Percentiles rank a stretch among this genome's conserved stretches.
phyloP scores from a whole-genome alignment of 2,113 vertebrate species.

The Percina caprodes region DNA sequence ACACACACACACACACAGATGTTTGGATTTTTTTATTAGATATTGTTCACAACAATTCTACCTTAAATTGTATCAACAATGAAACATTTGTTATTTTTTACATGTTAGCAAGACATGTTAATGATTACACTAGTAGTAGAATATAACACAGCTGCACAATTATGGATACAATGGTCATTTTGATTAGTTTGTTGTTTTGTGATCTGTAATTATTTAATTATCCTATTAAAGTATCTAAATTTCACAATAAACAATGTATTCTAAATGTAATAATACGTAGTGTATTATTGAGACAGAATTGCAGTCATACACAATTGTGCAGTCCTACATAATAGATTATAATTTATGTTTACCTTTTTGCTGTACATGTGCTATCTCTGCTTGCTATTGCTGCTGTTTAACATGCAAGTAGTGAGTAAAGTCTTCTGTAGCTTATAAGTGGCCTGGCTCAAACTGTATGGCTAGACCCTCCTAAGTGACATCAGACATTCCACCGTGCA shows the following conservation, averaged over 20 bases:
- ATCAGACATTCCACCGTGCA: slow-evolving; percentile 58
- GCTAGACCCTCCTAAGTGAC: slow-evolving; percentile 44
- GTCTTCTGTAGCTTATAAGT: slow-evolving; percentile 3
- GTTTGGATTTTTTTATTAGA: background rate
- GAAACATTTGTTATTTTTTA: background rate
- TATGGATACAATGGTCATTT: background rate
- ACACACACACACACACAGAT: background rate
- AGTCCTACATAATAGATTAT: background rate
- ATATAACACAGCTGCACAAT: slow-evolving; percentile 5
- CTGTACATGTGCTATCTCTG: slow-evolving; percentile 66
- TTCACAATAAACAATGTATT: background rate
- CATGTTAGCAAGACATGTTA: background rate
- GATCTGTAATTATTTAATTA: background rate
- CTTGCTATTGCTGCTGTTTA: slow-evolving; percentile 74
- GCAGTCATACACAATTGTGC: background rate
- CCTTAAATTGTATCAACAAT: background rate
- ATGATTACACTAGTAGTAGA: background rate
- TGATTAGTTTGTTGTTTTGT: background rate
- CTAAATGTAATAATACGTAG: background rate
- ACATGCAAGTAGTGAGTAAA: slow-evolving; percentile 49
- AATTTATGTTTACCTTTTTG: slow-evolving; percentile 48
- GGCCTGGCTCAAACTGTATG: slow-evolving; percentile 51
- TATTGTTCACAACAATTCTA: background rate
- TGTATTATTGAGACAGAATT: background rate
- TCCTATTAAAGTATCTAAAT: background rate